These are phyloP conservation scores for Drosophila yooni DNA, from an alignment of 2,888 invertebrate genomes.

Conservation along the genomic window DNA sequence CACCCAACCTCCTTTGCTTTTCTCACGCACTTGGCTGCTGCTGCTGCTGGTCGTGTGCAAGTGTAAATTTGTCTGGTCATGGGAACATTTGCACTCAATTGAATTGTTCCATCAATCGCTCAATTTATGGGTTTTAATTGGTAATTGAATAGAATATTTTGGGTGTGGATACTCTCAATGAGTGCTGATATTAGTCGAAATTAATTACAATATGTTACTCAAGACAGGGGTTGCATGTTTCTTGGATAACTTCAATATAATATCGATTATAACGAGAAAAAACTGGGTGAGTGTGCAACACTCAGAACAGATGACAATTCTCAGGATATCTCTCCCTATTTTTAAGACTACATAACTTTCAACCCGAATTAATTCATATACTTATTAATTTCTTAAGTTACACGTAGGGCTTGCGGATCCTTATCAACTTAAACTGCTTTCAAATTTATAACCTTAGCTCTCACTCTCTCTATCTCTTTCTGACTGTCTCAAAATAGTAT, in stretches of 20 bases:
- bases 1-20: constrained; percentile 24
- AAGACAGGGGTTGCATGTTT: constrained; percentile 4
- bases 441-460: neutral
- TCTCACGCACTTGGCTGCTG: constrained; percentile 71
- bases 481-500: neutral
- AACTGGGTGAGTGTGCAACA: neutral
- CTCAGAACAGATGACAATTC: neutral
- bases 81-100: constrained; percentile 73
- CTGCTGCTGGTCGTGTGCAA: constrained; percentile 37
- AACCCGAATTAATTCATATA: neutral
- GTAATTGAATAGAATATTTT: constrained; percentile 21
- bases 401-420: neutral
- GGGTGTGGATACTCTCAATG: constrained; percentile 13
- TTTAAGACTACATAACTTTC: neutral
- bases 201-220: constrained; percentile 34
- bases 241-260: neutral
- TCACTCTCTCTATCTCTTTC: neutral
- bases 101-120: constrained; percentile 59
- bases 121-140: constrained; percentile 63
- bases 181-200: constrained; percentile 41
- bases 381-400: neutral
- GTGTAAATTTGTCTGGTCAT: constrained; percentile 75
- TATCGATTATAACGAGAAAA: neutral
- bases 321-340: neutral
- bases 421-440: neutral